Evolutionary conservation across 2,888 invertebrate species (phyloP), one percentile per base, ranked within the genome.

Genomic region (Spisula subtruncata): DNA sequence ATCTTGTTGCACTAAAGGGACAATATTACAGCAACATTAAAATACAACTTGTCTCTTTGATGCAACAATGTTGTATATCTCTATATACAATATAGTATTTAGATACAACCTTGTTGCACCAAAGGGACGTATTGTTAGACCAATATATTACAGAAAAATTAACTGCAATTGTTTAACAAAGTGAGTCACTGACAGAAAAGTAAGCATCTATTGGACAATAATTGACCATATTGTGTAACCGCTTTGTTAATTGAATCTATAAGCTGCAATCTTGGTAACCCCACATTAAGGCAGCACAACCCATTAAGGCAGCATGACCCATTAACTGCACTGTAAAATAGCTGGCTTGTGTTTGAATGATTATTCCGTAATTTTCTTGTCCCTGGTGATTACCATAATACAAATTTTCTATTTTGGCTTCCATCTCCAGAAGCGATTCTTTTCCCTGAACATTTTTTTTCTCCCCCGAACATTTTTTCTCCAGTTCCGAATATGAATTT

Each of bases 351-450:
- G 75, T 71, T 14, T 75, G 20, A 75, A 84, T 84, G 84, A 75
- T 71, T 84, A 84, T 84, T 84, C 84, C 75, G 75, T 84, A 84
- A 46, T 84, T 75, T n/a, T 29, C 29, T 60, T 71, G 71, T 84
- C 84, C 75, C 84, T 1, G 51, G n/a, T 71, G 84, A 84, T 84
- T 75, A 75, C 84, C 84, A 84, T 75, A 84, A 46, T 56, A 48
- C 84, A 32, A 75, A 75, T 32, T 75, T 35, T 75, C 35, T 75
- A 75, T 32, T 35, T 48, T 75, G 29, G 75, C 71, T 51, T 51
- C 29, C 75, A 84, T 51, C 32, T 75, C 75, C 75, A 32, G 35
- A 35, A 75, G 35, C 14, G 12, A 18, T 25, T 35, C 35, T 75
- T 75, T 75, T 32, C 35, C 5, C n/a, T n/a, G 75, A 75, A 32